phyloP scores from a whole-genome alignment of 2,797 vertebrate genomes.

The Neopelma chrysocephalum region DNA sequence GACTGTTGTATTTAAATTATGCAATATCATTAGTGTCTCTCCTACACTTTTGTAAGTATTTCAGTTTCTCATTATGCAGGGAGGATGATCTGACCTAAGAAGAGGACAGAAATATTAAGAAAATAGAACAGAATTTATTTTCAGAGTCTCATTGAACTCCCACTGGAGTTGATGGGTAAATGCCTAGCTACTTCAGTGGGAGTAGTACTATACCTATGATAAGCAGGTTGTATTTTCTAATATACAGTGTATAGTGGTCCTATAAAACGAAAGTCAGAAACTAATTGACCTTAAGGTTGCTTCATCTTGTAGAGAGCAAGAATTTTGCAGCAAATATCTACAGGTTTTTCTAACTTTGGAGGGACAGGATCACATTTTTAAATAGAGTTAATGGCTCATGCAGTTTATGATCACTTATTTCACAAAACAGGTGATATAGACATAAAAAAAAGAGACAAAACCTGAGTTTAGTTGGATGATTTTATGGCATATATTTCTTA shows the following conservation, averaged over 20 bases:
- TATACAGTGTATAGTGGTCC: neutral
- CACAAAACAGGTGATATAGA: neutral
- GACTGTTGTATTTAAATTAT: neutral
- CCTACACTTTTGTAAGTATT: conserved; percentile 14
- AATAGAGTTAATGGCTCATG: neutral
- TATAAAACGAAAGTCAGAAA: conserved; percentile 8
- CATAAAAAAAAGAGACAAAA: neutral
- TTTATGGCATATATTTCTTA: neutral
- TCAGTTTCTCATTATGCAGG: neutral
- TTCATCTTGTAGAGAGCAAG: neutral
- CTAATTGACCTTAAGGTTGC: conserved; percentile 6
- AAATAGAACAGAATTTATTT: conserved; percentile 3
- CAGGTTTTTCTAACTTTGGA: neutral
- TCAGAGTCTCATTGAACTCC: conserved; percentile 32
- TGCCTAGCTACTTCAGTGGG: neutral
- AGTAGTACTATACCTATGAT: neutral
- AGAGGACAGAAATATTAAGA: conserved; percentile 10
- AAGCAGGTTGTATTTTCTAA: conserved; percentile 13
- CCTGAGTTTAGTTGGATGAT: neutral
- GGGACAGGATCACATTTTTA: neutral
- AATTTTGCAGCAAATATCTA: neutral
- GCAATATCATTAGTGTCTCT: neutral
- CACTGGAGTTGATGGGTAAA: neutral
- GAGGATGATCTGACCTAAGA: neutral
- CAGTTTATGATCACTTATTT: neutral